A percentile compares a stretch with the other conserved stretches of the same genome.
phyloP scores from a whole-genome alignment of 2,113 vertebrate genomes.

The Indicator maculatus region DNA sequence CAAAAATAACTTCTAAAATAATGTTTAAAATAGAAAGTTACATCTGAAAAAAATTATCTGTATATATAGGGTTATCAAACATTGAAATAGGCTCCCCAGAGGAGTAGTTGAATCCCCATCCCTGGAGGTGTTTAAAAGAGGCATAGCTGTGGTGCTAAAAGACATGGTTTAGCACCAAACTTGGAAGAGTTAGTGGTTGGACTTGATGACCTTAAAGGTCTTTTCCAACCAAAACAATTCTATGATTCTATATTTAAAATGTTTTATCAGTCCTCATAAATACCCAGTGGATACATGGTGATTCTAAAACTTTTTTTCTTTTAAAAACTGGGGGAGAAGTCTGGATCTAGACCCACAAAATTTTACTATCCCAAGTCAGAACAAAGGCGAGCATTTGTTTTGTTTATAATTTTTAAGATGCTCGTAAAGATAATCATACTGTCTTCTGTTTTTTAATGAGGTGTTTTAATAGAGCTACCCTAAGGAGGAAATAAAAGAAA shows the following conservation, averaged over 20 bases:
- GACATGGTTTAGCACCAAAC: no score
- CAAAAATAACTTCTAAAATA: background rate
- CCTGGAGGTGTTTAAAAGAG: no score
- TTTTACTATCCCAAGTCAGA: background rate
- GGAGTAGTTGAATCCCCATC: no score
- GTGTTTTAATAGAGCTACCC: background rate
- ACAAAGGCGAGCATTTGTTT: background rate
- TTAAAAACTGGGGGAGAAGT: background rate
- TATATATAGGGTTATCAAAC: no score
- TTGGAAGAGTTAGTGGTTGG: no score
- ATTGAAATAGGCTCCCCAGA: no score
- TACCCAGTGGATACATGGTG: background rate
- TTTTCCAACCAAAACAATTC: no score
- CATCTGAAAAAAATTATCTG: no score
- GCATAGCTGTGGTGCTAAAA: no score
- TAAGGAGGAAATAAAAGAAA: background rate
- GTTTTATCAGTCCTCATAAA: background rate
- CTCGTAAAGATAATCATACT: conserved; percentile 5
- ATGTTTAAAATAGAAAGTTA: background rate
- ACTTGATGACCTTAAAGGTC: no score
- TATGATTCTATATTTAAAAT: background rate
- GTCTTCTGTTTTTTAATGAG: background rate
- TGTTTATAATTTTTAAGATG: background rate
- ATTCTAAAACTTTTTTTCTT: background rate
- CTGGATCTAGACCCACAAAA: background rate